Percentiles rank a stretch among this genome's conserved stretches.
Conservation (phyloP, 23 tunicate genomes). For the Phallusia fumigata region DNA sequence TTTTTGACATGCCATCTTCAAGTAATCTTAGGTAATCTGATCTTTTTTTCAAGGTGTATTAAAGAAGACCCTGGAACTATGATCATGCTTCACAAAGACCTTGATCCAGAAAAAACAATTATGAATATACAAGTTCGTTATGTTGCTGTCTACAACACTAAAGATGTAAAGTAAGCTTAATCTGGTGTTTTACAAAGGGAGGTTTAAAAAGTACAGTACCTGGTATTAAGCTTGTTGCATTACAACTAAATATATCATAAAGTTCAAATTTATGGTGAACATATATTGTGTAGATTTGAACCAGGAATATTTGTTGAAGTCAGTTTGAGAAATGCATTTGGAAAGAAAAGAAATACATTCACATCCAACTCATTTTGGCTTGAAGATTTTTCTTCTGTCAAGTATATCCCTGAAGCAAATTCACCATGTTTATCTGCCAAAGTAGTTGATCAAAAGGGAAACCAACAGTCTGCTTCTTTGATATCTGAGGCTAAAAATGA, state of each 20-base stretch:
- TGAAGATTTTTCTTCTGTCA: neutral
- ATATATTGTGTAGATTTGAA: conserved; percentile 30
- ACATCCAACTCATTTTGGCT: neutral
- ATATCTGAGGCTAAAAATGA: neutral
- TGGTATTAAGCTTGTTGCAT: no score
- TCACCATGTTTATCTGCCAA: neutral
- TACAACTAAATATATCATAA: no score
- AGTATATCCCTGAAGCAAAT: neutral
- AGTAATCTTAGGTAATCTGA: neutral
- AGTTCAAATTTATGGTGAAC: neutral
- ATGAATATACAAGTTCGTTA: conserved; percentile 46
- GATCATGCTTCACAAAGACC: conserved; percentile 46
- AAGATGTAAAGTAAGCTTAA: neutral
- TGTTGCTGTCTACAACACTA: conserved; percentile 33
- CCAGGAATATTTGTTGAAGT: conserved; percentile 57
- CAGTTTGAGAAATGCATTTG: conserved; percentile 34
- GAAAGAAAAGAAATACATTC: neutral
- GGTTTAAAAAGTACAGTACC: no score
- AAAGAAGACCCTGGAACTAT: conserved; percentile 73
- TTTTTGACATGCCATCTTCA: neutral
- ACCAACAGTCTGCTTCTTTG: neutral
- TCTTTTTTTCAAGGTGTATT: conserved; percentile 30
- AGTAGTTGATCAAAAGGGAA: neutral
- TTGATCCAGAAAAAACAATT: conserved; percentile 59
- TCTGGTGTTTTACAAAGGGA: no score